Evolutionary conservation across 2,113 vertebrate species (phyloP).

Genomic region (Plecotus auritus): DNA sequence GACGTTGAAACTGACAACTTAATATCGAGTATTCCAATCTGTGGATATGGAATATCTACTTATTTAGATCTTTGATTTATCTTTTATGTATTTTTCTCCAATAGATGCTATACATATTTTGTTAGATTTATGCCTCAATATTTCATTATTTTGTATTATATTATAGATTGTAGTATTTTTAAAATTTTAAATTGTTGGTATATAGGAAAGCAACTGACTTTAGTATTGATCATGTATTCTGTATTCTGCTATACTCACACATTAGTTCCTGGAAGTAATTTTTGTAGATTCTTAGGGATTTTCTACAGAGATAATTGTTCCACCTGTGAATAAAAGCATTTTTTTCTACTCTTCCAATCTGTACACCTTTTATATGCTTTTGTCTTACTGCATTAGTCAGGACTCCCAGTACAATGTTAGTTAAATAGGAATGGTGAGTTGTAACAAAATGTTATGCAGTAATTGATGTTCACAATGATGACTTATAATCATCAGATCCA

Average conservation of each 20-base stretch:
- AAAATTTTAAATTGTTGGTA: background rate
- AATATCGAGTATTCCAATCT: background rate
- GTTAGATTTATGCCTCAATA: background rate
- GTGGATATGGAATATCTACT: background rate
- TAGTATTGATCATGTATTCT: background rate
- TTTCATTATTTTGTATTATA: background rate
- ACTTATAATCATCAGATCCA: background rate
- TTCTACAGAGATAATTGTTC: background rate
- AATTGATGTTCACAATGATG: background rate
- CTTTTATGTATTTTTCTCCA: background rate
- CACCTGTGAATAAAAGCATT: background rate
- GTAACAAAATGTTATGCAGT: background rate
- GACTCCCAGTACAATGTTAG: background rate
- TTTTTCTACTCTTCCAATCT: slow-evolving; percentile 12
- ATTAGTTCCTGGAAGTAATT: background rate
- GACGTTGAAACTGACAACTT: background rate
- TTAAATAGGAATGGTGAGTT: background rate
- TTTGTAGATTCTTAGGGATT: background rate
- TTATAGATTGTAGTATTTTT: background rate
- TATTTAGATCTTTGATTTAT: slow-evolving; percentile 10
- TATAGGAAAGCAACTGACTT: background rate
- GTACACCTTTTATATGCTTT: background rate
- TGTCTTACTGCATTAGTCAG: background rate
- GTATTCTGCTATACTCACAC: background rate
- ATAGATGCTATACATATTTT: background rate